Percentiles rank a stretch among this genome's conserved stretches.
Evolutionary conservation across 2,113 vertebrate species (phyloP).

Genomic region (Antechinus flavipes): DNA sequence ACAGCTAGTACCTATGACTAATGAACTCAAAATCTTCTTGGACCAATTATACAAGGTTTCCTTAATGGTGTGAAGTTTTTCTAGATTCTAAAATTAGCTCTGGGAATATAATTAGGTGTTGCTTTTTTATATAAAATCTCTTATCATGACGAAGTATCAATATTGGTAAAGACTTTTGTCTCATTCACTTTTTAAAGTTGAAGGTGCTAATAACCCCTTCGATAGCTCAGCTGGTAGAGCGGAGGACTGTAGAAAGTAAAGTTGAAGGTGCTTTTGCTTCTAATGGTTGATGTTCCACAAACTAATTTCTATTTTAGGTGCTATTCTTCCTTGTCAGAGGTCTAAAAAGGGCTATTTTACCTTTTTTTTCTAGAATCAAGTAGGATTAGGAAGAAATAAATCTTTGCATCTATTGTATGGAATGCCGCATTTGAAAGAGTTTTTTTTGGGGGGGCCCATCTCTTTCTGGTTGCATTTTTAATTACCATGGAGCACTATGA

Average conservation of each 20-base stretch:
- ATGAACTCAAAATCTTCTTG: neutral
- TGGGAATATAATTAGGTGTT: slow-evolving; percentile 18
- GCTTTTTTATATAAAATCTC: slow-evolving; percentile 41
- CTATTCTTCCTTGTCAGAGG: slow-evolving; percentile 2
- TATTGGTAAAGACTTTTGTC: slow-evolving; percentile 53
- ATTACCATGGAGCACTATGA: neutral
- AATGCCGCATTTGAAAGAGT: slow-evolving; percentile 22
- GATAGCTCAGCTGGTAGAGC: slow-evolving; percentile 94
- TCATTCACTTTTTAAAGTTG: neutral
- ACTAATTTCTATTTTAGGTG: slow-evolving; percentile 25
- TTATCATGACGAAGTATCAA: slow-evolving; percentile 23
- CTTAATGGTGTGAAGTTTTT: neutral
- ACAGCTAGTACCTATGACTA: neutral
- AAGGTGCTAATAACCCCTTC: slow-evolving; percentile 77
- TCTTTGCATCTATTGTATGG: slow-evolving; percentile 11
- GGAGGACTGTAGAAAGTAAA: slow-evolving; percentile 88
- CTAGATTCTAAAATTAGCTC: slow-evolving; percentile 24
- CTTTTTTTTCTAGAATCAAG: slow-evolving; percentile 66
- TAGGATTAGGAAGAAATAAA: slow-evolving; percentile 39
- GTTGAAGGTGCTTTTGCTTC: slow-evolving; percentile 51
- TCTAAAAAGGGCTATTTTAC: slow-evolving; percentile 57
- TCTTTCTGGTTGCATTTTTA: neutral
- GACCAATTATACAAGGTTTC: neutral
- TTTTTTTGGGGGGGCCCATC: neutral
- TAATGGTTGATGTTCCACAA: slow-evolving; percentile 32